Evolutionary conservation across 1,140 invertebrate species (phyloP).

Genomic region (Drosophila fuyamai): DNA sequence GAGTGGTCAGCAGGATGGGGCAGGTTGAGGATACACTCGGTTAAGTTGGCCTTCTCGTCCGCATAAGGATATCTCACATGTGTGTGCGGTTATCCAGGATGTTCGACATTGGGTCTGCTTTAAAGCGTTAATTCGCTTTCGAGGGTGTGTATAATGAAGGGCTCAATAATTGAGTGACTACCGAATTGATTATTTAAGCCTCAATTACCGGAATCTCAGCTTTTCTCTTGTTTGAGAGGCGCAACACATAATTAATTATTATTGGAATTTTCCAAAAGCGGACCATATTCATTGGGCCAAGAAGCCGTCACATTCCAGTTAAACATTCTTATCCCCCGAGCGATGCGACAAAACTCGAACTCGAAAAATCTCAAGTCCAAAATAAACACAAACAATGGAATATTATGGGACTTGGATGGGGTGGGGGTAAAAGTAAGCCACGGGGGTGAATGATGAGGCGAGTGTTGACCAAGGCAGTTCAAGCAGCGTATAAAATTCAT

Average conservation of each 20-base stretch:
- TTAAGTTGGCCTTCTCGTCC: constrained; percentile 1
- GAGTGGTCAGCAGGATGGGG: constrained; percentile 70
- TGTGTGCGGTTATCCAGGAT: constrained; percentile 5
- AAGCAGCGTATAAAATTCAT: constrained; percentile 79
- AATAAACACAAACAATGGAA: constrained; percentile 14
- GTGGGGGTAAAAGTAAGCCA: not conserved
- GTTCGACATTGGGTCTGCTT: constrained; percentile 34
- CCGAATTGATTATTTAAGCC: constrained; percentile 52
- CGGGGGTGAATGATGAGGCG: not conserved
- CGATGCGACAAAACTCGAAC: constrained; percentile 31
- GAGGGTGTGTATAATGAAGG: constrained; percentile 56
- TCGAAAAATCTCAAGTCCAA: constrained; percentile 29
- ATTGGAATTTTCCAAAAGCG: constrained; percentile 38
- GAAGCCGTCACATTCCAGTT: not conserved
- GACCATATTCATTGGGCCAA: not conserved
- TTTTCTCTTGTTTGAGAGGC: constrained; percentile 29
- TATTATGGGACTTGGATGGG: not conserved
- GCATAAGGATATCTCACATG: constrained; percentile 25
- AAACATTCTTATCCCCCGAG: constrained; percentile 8
- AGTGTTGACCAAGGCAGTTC: constrained; percentile 61
- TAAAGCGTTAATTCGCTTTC: constrained; percentile 61
- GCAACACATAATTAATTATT: constrained; percentile 43
- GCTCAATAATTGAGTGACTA: constrained; percentile 53
- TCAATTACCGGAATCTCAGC: constrained; percentile 48
- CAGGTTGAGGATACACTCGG: constrained; percentile 17